These are phyloP conservation scores for Chironomus tepperi DNA, from an alignment of 1,140 invertebrate species.

Conservation along the genomic window DNA sequence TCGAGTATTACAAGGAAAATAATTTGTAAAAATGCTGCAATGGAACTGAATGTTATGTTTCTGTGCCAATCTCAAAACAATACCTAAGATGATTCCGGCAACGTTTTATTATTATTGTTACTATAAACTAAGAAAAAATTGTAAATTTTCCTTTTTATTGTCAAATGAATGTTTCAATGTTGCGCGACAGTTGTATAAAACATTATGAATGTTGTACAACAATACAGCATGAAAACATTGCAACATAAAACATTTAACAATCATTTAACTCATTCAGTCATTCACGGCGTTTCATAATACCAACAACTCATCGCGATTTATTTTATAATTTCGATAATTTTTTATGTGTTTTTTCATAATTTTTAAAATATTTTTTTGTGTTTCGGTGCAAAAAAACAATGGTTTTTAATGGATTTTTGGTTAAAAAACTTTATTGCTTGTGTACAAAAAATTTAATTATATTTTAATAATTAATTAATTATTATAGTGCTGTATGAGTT, in stretches of 20 bases:
- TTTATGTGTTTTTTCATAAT: neutral
- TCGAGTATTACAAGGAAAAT: too few relatives aligned
- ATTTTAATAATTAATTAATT: too few relatives aligned
- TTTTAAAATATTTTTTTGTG: neutral
- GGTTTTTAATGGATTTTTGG: neutral
- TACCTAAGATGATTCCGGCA: neutral
- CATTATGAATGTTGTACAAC: neutral
- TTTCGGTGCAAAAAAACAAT: neutral
- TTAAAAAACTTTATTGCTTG: neutral
- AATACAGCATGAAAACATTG: too few relatives aligned
- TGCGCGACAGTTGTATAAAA: neutral
- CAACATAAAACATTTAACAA: too few relatives aligned
- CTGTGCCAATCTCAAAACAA: neutral
- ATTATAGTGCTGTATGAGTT: too few relatives aligned
- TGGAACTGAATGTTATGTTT: neutral
- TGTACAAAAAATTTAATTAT: neutral
- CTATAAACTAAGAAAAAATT: neutral
- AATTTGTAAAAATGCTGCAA: too few relatives aligned
- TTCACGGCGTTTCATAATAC: neutral
- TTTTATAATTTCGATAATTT: conserved; percentile 14
- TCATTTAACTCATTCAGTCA: neutral
- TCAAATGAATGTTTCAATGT: neutral
- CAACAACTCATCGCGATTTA: neutral
- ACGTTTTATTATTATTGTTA: neutral
- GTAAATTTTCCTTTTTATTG: too few relatives aligned